Evolutionary conservation across 2,797 vertebrate species (phyloP), one percentile per base, ranked within the genome.

Genomic region (Sandelia bainsii): DNA sequence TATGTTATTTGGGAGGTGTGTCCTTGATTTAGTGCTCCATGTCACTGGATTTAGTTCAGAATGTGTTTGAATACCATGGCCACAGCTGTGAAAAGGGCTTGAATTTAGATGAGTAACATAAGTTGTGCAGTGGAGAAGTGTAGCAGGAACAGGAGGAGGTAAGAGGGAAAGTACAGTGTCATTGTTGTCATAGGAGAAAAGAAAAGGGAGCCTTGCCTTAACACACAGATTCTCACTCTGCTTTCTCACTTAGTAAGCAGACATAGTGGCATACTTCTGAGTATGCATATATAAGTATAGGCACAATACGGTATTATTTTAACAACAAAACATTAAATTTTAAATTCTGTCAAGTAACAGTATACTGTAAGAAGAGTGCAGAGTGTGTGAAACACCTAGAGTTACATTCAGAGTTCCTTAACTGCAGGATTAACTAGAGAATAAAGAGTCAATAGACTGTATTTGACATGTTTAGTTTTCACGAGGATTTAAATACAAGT

Each of bases 201-300:
- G 56, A 58, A 67, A 59, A 80, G 72, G 80, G 79, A 80, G 73
- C 39, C 34, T 69, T 79, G 79, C 76, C 73, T 75, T 78, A 64
- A 49, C 73, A 61, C 66, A 52, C 69, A 70, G 69, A 80, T 84
- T 66, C 48, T 67, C 65, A 71, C 65, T 23, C 50, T 53, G 65
- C 54, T 62, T 80, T 83, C 58, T 75, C 77, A 77, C 77, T 66
- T 70, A 39, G 42, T 54, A 65, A 69, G 60, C 60, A 29, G 29
- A 64, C 75, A 86, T 60, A 69, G 86, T 82, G 83, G 42, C 69
- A 72, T 51, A 77, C 59, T 79, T 86, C 62, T 73, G 68, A 82
- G 69, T 51, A 29, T 51, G 32, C 23, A 75, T 72, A 39, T 77
- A 59, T 32, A 78, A 72, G 58, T 67, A 64, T 63, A 77, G 57